Evolutionary conservation across 2,113 vertebrate species (phyloP).

Genomic region (Catharus minimus): DNA sequence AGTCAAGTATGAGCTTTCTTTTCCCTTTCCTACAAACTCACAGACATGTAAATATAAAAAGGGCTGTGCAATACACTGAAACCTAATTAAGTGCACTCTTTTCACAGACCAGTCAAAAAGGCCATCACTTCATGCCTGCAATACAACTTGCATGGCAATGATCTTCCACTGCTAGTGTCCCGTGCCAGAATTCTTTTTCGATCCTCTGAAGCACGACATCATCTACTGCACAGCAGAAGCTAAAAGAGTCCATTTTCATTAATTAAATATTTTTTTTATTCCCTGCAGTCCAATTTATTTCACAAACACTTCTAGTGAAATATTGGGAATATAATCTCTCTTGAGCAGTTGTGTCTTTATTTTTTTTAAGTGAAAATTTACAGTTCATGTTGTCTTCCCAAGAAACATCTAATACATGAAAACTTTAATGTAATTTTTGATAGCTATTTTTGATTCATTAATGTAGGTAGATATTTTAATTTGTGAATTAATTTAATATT

Average conservation of each 20-base stretch:
- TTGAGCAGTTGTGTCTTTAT: neutral
- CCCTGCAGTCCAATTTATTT: neutral
- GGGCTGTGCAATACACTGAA: neutral
- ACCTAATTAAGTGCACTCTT: constrained; percentile 3
- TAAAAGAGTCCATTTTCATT: neutral
- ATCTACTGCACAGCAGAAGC: neutral
- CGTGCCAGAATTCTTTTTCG: neutral
- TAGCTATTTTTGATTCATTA: neutral
- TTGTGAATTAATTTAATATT: neutral
- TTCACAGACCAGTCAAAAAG: neutral
- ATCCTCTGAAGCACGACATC: neutral
- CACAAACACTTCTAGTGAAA: neutral
- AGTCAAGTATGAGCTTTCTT: neutral
- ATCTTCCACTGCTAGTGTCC: neutral
- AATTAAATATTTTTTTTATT: constrained; percentile 3
- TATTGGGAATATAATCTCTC: neutral
- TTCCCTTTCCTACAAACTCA: neutral
- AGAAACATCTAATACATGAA: neutral
- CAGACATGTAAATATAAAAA: neutral
- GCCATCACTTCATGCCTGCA: neutral
- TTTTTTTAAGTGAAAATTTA: neutral
- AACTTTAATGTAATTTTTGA: neutral
- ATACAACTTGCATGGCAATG: constrained; percentile 31
- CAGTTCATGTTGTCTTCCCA: neutral
- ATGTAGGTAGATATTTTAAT: neutral